Evolutionary conservation across 2,113 vertebrate species (phyloP).

Genomic region (Trachemys scripta): DNA sequence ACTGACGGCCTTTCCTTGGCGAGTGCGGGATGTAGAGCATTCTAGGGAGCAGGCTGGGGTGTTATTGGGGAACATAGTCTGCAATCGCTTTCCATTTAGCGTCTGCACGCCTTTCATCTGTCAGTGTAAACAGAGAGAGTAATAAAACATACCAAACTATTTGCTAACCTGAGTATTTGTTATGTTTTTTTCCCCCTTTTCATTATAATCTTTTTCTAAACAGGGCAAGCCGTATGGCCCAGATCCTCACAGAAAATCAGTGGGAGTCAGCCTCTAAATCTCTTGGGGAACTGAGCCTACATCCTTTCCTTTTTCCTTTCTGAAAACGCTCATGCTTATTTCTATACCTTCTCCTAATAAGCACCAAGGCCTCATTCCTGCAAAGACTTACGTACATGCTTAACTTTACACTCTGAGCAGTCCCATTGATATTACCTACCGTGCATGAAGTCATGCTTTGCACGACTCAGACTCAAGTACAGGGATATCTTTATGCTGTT

Average conservation of each 20-base stretch:
- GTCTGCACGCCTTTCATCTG: not conserved
- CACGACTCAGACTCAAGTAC: not conserved
- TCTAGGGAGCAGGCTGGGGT: too few relatives aligned
- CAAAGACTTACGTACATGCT: not conserved
- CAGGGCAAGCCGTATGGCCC: not conserved
- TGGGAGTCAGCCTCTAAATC: too few relatives aligned
- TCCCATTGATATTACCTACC: not conserved
- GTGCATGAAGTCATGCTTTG: not conserved
- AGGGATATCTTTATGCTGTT: not conserved
- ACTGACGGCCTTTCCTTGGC: not conserved
- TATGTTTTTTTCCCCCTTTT: not conserved
- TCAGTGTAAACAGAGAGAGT: not conserved
- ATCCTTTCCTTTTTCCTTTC: not conserved
- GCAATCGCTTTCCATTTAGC: not conserved
- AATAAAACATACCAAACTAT: not conserved
- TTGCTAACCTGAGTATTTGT: not conserved
- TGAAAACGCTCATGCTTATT: conserved; percentile 36
- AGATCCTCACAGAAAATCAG: too few relatives aligned
- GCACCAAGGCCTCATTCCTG: not conserved
- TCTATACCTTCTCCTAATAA: not conserved
- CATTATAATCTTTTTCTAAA: not conserved
- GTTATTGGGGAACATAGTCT: not conserved
- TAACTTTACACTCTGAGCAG: not conserved
- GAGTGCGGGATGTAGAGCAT: not conserved
- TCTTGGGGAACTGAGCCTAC: too few relatives aligned